Percentiles rank a stretch among this genome's conserved stretches.
phyloP scores from a whole-genome alignment of 1,140 invertebrate genomes.

The Pogonomyrmex barbatus region DNA sequence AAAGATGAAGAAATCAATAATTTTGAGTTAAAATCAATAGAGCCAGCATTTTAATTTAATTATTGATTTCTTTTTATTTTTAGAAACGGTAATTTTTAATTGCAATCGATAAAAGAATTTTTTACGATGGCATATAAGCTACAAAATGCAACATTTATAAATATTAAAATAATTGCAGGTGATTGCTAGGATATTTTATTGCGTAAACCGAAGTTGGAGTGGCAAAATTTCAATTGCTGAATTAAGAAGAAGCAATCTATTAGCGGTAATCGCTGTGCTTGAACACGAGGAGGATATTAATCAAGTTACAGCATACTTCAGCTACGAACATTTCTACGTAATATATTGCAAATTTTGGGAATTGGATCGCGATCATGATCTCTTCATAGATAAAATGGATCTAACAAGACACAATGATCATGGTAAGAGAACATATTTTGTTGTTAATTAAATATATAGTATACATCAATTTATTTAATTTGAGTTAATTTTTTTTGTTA shows the following conservation, averaged over 20 bases:
- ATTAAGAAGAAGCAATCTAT: slow-evolving; percentile 96
- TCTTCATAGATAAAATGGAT: slow-evolving; percentile 98
- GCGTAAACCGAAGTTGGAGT: slow-evolving; percentile 99
- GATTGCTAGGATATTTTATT: slow-evolving; percentile 99
- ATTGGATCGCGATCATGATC: slow-evolving; percentile 98
- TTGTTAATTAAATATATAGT: slow-evolving; percentile 2
- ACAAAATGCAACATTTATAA: neutral
- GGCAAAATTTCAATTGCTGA: slow-evolving; percentile 96
- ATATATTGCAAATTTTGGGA: slow-evolving; percentile 99
- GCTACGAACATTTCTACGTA: slow-evolving; percentile 99
- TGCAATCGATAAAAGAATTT: neutral
- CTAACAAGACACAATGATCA: slow-evolving; percentile 98
- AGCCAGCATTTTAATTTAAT: neutral
- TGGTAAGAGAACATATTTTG: slow-evolving; percentile 87
- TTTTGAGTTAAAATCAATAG: no score
- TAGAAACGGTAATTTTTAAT: neutral
- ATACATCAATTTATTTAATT: neutral
- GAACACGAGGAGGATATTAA: slow-evolving; percentile 99
- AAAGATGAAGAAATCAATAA: no score
- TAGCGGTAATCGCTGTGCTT: slow-evolving; percentile 91
- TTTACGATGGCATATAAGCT: neutral
- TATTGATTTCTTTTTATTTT: neutral
- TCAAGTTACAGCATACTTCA: slow-evolving; percentile 98
- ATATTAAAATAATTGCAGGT: slow-evolving; percentile 87
- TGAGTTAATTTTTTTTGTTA: neutral